These are phyloP conservation scores for Tenthredo livida DNA, from an alignment of 2,888 invertebrate genomes.

Conservation along the genomic window DNA sequence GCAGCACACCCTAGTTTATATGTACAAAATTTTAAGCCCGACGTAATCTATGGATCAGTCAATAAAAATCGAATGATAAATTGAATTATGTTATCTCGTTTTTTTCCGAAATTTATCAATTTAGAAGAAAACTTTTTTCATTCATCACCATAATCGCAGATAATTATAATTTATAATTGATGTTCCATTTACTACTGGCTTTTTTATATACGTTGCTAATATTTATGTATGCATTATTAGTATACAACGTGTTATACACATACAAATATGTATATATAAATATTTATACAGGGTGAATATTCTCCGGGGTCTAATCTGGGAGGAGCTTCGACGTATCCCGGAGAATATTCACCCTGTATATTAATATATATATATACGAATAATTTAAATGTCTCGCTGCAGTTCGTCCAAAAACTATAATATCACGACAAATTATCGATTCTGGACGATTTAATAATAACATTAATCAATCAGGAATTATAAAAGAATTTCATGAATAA, in stretches of 20 bases:
- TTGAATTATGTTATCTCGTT: too few relatives aligned
- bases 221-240: neutral
- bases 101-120: neutral
- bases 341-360: too few relatives aligned
- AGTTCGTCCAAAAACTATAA: neutral
- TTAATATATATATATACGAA: neutral
- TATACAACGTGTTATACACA: constrained; percentile 17
- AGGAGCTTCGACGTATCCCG: too few relatives aligned
- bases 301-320: too few relatives aligned
- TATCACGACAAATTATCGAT: neutral
- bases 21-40: constrained; percentile 2
- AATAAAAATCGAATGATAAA: too few relatives aligned
- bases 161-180: neutral
- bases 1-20: neutral
- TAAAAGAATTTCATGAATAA: neutral
- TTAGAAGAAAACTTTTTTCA: neutral
- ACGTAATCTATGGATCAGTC: constrained; percentile 16
- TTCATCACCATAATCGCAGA: too few relatives aligned
- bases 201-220: neutral
- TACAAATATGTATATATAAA: too few relatives aligned
- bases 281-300: too few relatives aligned
- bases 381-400: neutral
- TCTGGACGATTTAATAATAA: neutral
- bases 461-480: neutral
- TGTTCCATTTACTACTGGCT: neutral